Conservation (phyloP, 1,140 invertebrate species). For the Goniozus legneri region DNA sequence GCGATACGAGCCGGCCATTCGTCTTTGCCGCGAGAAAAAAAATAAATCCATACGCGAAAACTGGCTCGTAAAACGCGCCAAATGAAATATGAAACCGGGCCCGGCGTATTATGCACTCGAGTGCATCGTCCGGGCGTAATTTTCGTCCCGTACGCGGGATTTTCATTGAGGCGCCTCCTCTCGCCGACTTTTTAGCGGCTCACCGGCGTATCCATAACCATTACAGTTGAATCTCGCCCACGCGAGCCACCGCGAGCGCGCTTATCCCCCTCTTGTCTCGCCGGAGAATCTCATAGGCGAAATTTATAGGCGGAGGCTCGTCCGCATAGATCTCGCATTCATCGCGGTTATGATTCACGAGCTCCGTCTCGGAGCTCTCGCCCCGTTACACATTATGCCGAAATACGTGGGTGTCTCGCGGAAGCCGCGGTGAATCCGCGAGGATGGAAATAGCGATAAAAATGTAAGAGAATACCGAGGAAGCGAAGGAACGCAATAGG, state of each 20-base stretch:
- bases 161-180: background rate
- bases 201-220: conserved; percentile 2
- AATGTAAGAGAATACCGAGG: no score
- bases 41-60: no score
- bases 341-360: conserved; percentile 35
- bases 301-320: conserved; percentile 18
- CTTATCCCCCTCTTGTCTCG: conserved; percentile 11
- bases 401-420: background rate
- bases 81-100: background rate
- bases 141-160: background rate
- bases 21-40: no score
- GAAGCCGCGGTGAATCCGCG: no score
- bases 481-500: no score
- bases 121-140: background rate
- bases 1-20: no score
- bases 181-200: background rate
- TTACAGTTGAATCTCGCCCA: conserved; percentile 8
- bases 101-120: background rate
- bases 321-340: conserved; percentile 25
- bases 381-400: conserved; percentile 3
- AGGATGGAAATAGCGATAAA: no score
- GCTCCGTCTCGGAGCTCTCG: conserved; percentile 21
- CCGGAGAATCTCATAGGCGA: conserved; percentile 9
- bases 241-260: conserved; percentile 9
- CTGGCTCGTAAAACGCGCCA: no score